Conservation (phyloP, 2,797 vertebrate species). For the Philypnodon macrostomus region DNA sequence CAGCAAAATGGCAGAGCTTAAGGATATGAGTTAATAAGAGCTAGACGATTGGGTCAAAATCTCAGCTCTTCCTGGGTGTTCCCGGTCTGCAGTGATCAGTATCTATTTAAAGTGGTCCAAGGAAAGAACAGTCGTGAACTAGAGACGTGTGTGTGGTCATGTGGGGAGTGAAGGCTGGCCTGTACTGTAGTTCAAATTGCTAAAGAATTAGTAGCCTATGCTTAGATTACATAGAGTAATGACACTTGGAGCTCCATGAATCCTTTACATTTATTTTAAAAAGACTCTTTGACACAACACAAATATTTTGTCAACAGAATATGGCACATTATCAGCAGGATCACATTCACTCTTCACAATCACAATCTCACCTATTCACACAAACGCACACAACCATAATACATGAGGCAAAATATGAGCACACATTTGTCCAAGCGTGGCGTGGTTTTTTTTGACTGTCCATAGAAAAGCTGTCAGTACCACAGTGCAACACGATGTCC, state of each 20-base stretch:
- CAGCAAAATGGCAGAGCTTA: too few species aligned
- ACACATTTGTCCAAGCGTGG: constrained; percentile 35
- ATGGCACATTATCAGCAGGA: constrained; percentile 59
- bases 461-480: constrained; percentile 72
- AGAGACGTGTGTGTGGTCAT: too few species aligned
- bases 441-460: constrained; percentile 60
- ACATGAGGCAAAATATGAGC: constrained; percentile 36
- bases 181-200: too few species aligned
- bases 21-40: too few species aligned
- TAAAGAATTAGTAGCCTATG: too few species aligned
- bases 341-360: constrained; percentile 5
- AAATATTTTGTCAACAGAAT: constrained; percentile 46
- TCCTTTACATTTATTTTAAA: constrained; percentile 78
- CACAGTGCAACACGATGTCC: constrained; percentile 57
- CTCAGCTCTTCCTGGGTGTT: too few species aligned
- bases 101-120: too few species aligned
- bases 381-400: constrained; percentile 14
- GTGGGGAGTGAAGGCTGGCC: too few species aligned
- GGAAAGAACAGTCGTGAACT: too few species aligned
- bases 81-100: too few species aligned
- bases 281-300: constrained; percentile 53
- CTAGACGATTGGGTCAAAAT: too few species aligned
- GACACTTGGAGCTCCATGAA: constrained; percentile 36
- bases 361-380: constrained; percentile 43
- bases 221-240: too few species aligned